phyloP scores from a whole-genome alignment of 1,140 invertebrate species.

The Rhagoletis pomonella region DNA sequence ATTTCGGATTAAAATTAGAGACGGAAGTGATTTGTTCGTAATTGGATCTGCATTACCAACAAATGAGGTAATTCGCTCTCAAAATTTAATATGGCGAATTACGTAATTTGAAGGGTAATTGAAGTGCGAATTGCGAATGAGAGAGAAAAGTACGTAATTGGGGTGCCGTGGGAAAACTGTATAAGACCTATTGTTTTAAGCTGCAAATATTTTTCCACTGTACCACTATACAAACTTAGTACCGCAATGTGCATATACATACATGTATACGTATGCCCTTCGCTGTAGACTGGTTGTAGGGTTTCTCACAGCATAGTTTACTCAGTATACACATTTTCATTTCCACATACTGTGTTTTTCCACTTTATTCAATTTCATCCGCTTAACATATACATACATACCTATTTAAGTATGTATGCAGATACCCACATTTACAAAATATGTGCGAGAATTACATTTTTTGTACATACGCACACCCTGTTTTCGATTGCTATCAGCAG shows the following conservation, averaged over 20 bases:
- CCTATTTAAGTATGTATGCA: not conserved
- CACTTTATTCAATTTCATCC: slow-evolving; percentile 1
- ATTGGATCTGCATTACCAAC: too few relatives aligned
- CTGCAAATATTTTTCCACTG: too few relatives aligned
- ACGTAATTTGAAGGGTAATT: too few relatives aligned
- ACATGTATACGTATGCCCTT: not conserved
- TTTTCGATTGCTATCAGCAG: not conserved
- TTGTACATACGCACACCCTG: slow-evolving; percentile 34
- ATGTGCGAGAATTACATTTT: not conserved
- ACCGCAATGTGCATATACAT: not conserved
- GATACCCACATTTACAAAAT: not conserved
- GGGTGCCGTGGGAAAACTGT: too few relatives aligned
- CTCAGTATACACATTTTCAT: not conserved
- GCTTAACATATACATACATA: not conserved
- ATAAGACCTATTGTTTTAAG: too few relatives aligned
- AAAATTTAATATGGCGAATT: too few relatives aligned
- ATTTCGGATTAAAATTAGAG: too few relatives aligned
- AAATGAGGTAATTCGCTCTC: too few relatives aligned
- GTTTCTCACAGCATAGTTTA: not conserved
- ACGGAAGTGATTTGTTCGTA: too few relatives aligned
- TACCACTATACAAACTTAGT: not conserved
- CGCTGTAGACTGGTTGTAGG: slow-evolving; percentile 11
- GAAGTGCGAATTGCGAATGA: too few relatives aligned
- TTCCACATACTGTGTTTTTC: not conserved
- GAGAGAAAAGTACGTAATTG: too few relatives aligned